Evolutionary conservation across 1,140 invertebrate species (phyloP).

Genomic region (Camponotus vicinus): DNA sequence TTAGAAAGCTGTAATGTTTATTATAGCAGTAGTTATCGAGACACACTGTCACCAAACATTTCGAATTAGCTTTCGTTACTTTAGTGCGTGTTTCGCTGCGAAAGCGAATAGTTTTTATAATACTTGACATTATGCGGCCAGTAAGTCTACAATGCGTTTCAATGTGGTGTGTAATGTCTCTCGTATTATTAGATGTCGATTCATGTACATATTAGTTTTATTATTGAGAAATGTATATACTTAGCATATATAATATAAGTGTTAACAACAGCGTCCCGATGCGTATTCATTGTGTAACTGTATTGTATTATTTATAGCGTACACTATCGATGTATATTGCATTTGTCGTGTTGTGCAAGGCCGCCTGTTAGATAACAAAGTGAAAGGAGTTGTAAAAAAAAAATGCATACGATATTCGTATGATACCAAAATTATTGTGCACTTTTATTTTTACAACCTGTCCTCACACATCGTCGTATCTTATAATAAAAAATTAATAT

Average conservation of each 20-base stretch:
- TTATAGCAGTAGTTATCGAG: background rate
- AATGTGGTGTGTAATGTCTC: conserved; percentile 82
- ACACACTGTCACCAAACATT: background rate
- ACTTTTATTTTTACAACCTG: conserved; percentile 65
- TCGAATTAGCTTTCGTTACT: conserved; percentile 27
- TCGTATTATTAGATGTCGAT: conserved; percentile 82
- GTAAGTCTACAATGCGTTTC: conserved; percentile 72
- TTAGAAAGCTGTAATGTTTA: background rate
- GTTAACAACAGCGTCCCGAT: conserved; percentile 78
- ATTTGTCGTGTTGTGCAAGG: conserved; percentile 78
- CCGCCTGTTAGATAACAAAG: conserved; percentile 76
- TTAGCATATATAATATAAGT: conserved; percentile 59
- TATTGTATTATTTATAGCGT: conserved; percentile 86
- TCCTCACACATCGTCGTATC: conserved; percentile 3
- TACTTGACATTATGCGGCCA: conserved; percentile 83
- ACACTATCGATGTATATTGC: conserved; percentile 84
- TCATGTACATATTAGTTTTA: conserved; percentile 85
- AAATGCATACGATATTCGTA: conserved; percentile 62
- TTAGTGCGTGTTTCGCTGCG: background rate
- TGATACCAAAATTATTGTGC: conserved; percentile 64
- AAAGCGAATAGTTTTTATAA: conserved; percentile 71
- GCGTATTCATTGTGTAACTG: conserved; percentile 83
- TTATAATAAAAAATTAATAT: background rate
- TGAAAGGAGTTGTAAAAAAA: conserved; percentile 69
- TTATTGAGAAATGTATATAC: conserved; percentile 83